These are phyloP conservation scores for Chrysoperla carnea DNA, from an alignment of 1,140 invertebrate species.

Conservation along the genomic window DNA sequence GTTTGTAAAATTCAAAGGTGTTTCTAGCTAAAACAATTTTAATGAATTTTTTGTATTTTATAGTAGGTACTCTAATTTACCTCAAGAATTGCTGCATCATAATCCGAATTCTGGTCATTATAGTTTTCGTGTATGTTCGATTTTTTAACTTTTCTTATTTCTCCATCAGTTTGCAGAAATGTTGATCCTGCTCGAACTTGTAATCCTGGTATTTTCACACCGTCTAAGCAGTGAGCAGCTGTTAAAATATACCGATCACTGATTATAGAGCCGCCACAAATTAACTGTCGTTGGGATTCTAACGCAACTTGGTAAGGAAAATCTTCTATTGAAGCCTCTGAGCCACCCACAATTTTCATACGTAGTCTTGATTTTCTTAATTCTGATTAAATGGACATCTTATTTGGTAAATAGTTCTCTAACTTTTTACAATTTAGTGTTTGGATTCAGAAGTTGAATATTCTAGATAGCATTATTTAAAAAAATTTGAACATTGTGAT, in stretches of 20 bases:
- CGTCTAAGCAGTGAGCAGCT: conserved; percentile 18
- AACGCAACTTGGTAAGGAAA: conserved; percentile 4
- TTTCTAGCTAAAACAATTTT: conserved; percentile 6
- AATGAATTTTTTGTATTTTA: background rate
- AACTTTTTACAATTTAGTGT: too few species aligned
- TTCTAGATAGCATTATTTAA: too few species aligned
- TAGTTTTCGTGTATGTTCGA: conserved; percentile 20
- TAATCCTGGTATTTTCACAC: conserved; percentile 1
- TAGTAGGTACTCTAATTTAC: background rate
- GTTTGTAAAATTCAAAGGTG: conserved; percentile 9
- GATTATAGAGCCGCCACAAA: conserved; percentile 19
- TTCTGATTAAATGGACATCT: too few species aligned
- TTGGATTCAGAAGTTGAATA: too few species aligned
- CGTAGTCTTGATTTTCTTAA: too few species aligned
- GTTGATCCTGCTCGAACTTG: background rate
- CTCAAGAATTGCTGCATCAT: conserved; percentile 14
- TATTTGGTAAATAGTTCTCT: too few species aligned
- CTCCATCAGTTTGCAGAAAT: conserved; percentile 10
- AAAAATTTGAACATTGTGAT: too few species aligned
- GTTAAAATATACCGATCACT: conserved; percentile 19
- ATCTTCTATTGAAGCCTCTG: background rate
- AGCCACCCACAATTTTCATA: conserved; percentile 1
- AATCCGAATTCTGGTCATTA: conserved; percentile 16
- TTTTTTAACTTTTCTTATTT: conserved; percentile 10
- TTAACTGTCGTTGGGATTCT: background rate